Percentiles rank a stretch among this genome's conserved stretches.
These are phyloP conservation scores for Xiphophorus hellerii DNA, from an alignment of 2,113 vertebrate genomes.

Conservation along the genomic window DNA sequence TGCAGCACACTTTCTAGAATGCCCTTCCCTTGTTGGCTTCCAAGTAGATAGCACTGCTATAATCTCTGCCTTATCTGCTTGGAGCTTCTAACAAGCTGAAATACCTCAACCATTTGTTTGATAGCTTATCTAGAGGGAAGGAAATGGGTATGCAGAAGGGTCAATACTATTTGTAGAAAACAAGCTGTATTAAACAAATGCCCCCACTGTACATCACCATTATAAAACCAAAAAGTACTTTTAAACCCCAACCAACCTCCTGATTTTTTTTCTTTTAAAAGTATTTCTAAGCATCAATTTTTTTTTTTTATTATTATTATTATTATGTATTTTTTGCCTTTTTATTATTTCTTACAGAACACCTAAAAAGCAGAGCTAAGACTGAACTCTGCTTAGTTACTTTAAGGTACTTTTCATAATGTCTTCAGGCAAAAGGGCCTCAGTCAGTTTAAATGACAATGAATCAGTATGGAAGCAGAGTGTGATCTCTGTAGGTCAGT, in stretches of 20 bases:
- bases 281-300: background rate
- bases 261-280: background rate
- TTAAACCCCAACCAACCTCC: background rate
- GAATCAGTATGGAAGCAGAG: slow-evolving; percentile 52
- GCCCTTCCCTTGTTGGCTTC: no score
- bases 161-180: slow-evolving; percentile 16
- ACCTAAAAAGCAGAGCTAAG: slow-evolving; percentile 28
- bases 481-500: slow-evolving; percentile 57
- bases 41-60: slow-evolving; percentile 44
- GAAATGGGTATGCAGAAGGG: slow-evolving; percentile 34
- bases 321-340: background rate
- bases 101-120: slow-evolving; percentile 43
- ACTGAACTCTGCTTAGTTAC: slow-evolving; percentile 70
- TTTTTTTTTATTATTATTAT: no score
- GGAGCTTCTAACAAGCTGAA: slow-evolving; percentile 54
- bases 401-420: slow-evolving; percentile 19
- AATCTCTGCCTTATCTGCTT: slow-evolving; percentile 36
- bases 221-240: background rate
- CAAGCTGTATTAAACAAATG: slow-evolving; percentile 15
- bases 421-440: slow-evolving; percentile 67
- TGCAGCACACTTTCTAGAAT: no score
- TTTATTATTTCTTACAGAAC: slow-evolving; percentile 13
- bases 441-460: slow-evolving; percentile 65
- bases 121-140: slow-evolving; percentile 65
- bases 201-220: background rate